Conservation (phyloP, 2,797 vertebrate species). For the Anomalospiza imberbis region DNA sequence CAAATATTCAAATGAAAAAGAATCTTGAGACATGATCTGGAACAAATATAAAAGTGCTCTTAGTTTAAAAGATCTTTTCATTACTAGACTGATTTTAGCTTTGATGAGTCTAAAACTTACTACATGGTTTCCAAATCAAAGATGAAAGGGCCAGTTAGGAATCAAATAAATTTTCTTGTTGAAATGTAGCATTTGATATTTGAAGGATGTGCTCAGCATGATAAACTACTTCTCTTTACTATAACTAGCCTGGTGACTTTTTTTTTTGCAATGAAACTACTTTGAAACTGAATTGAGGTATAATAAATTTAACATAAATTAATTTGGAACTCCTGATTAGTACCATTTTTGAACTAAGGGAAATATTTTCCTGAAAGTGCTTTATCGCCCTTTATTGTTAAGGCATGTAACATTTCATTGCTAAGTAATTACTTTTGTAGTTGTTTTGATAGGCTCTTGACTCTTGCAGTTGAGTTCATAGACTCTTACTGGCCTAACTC, state of each 20-base stretch:
- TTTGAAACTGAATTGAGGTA: conserved; percentile 21
- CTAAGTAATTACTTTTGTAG: conserved; percentile 79
- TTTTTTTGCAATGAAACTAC: conserved; percentile 43
- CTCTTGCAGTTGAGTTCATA: too few species aligned
- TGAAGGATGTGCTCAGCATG: conserved; percentile 49
- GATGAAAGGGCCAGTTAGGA: conserved; percentile 62
- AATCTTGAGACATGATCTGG: neutral
- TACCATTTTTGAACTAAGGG: conserved; percentile 36
- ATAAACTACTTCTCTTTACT: conserved; percentile 22
- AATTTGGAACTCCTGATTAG: conserved; percentile 35
- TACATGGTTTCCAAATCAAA: conserved; percentile 64
- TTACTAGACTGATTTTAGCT: conserved; percentile 53
- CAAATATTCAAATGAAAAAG: conserved; percentile 26
- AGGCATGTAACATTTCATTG: conserved; percentile 78
- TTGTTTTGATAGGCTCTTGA: conserved; percentile 81
- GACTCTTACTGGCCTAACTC: conserved; percentile 77
- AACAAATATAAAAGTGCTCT: conserved; percentile 35
- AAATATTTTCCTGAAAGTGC: conserved; percentile 27
- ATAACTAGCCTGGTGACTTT: conserved; percentile 29
- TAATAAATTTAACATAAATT: conserved; percentile 50
- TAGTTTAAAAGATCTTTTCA: conserved; percentile 50
- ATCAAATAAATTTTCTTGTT: conserved; percentile 64
- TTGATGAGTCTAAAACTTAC: conserved; percentile 67
- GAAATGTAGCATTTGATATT: conserved; percentile 59
- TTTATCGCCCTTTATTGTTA: conserved; percentile 51